These are phyloP conservation scores for Prochilodus magdalenae DNA, from an alignment of 2,113 vertebrate genomes.

Conservation along the genomic window DNA sequence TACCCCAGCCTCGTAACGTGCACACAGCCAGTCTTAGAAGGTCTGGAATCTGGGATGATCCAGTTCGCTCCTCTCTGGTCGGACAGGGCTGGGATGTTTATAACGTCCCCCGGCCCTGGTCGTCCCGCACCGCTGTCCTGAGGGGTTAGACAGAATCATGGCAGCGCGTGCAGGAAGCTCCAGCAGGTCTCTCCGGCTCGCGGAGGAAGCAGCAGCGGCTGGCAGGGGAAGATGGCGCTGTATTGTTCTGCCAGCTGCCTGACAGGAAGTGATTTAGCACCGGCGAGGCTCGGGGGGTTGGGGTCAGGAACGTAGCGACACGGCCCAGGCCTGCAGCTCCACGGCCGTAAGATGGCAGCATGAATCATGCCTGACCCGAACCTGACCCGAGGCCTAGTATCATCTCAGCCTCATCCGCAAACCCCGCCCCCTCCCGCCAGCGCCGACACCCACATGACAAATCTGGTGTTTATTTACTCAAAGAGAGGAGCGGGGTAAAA, in stretches of 20 bases:
- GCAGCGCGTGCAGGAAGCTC: background rate
- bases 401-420: constrained; percentile 19
- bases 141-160: background rate
- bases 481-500: constrained; percentile 68
- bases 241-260: constrained; percentile 80
- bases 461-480: constrained; percentile 84
- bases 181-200: background rate
- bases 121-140: background rate
- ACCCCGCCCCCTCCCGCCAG: constrained; percentile 40
- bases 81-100: background rate
- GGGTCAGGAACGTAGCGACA: constrained; percentile 75
- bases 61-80: background rate
- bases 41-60: background rate
- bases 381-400: constrained; percentile 46
- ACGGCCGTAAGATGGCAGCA: constrained; percentile 62
- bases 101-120: background rate
- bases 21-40: background rate
- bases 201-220: constrained; percentile 70
- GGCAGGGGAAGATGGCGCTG: constrained; percentile 71
- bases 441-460: constrained; percentile 76
- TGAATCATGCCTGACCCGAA: constrained; percentile 64
- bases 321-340: constrained; percentile 70
- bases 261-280: constrained; percentile 84
- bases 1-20: background rate
- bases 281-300: constrained; percentile 70